Conservation (phyloP, 1,140 invertebrate genomes). For the Carposina sasakii region DNA sequence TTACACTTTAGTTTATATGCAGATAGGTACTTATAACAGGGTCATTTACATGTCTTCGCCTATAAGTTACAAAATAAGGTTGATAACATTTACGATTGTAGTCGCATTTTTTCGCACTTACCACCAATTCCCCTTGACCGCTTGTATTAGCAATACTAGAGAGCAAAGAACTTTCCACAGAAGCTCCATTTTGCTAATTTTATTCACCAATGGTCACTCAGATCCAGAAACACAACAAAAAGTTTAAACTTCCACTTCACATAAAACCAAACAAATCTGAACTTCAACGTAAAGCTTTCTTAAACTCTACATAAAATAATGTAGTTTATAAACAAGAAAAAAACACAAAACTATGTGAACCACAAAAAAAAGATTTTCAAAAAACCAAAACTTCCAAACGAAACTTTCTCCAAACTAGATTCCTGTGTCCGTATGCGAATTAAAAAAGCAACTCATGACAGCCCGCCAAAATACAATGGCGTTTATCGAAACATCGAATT, state of each 20-base stretch:
- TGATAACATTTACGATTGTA: too few relatives aligned
- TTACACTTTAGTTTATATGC: too few relatives aligned
- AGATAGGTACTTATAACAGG: too few relatives aligned
- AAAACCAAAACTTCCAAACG: constrained; percentile 45
- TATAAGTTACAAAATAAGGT: too few relatives aligned
- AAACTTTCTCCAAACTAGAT: constrained; percentile 39
- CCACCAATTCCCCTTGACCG: constrained; percentile 58
- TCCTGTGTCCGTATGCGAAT: constrained; percentile 20
- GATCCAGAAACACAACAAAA: constrained; percentile 31
- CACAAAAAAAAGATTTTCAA: constrained; percentile 40
- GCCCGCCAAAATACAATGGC: constrained; percentile 27
- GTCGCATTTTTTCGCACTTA: too few relatives aligned
- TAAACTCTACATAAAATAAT: too few relatives aligned
- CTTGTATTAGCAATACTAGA: constrained; percentile 46
- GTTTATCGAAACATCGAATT: constrained; percentile 30
- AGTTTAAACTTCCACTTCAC: constrained; percentile 41
- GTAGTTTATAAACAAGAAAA: too few relatives aligned
- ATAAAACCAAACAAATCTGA: constrained; percentile 44
- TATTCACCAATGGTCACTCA: constrained; percentile 32
- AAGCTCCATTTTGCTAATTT: constrained; percentile 51
- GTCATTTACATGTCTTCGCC: too few relatives aligned
- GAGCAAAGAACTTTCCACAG: constrained; percentile 58
- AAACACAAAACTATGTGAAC: constrained; percentile 41
- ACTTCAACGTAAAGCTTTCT: constrained; percentile 39
- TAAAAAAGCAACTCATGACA: constrained; percentile 31